These are phyloP conservation scores for Pithys albifrons DNA, from an alignment of 2,113 vertebrate species.

Conservation along the genomic window DNA sequence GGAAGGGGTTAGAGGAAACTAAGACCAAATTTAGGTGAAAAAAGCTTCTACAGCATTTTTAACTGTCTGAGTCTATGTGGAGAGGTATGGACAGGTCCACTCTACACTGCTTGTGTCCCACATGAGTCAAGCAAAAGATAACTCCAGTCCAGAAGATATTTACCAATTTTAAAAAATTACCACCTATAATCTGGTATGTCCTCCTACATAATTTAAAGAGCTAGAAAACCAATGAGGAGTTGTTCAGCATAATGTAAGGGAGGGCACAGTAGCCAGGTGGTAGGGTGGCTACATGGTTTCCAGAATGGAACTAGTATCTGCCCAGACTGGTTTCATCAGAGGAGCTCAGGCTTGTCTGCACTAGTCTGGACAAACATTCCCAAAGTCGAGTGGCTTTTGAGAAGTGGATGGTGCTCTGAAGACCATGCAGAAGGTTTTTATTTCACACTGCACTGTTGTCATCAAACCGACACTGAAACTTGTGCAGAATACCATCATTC, in stretches of 20 bases:
- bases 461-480: background rate
- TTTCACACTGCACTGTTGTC: background rate
- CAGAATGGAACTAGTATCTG: background rate
- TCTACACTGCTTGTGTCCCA: background rate
- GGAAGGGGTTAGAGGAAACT: background rate
- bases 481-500: background rate
- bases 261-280: background rate
- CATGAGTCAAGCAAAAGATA: background rate
- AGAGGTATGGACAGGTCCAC: background rate
- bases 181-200: background rate
- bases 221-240: background rate
- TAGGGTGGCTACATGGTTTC: background rate
- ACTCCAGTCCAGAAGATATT: background rate
- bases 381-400: background rate
- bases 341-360: background rate
- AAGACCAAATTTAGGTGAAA: background rate
- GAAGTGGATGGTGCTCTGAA: fast-evolving
- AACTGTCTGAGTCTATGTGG: background rate
- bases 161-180: background rate
- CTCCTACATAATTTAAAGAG: background rate
- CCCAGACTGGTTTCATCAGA: background rate
- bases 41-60: background rate
- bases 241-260: background rate
- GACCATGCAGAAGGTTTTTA: background rate
- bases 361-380: background rate